Conservation (phyloP, 1,140 invertebrate genomes). For the Cotesia vestalis region DNA sequence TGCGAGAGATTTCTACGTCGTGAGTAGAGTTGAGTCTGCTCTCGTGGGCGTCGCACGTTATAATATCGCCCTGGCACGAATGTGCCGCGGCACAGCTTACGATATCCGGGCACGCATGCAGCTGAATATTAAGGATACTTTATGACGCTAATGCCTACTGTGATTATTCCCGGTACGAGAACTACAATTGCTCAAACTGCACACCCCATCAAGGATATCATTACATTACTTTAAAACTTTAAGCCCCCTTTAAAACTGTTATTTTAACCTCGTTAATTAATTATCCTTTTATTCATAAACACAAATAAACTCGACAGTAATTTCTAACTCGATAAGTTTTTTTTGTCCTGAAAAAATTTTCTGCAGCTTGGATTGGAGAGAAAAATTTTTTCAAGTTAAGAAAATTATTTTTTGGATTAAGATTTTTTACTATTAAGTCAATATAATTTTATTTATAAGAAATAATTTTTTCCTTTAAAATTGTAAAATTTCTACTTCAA, state of each 20-base stretch:
- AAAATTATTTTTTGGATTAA: no score
- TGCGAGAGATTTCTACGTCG: constrained; percentile 40
- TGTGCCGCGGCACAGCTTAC: constrained; percentile 33
- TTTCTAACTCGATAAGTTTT: no score
- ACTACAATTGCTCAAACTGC: constrained; percentile 8
- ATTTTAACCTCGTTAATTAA: constrained; percentile 16
- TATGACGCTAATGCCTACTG: constrained; percentile 31
- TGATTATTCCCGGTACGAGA: constrained; percentile 23
- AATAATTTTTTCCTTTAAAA: no score
- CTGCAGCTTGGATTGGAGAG: no score
- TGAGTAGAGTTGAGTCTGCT: background rate
- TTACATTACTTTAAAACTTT: background rate
- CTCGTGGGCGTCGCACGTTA: constrained; percentile 35
- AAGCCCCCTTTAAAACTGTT: background rate
- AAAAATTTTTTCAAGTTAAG: no score
- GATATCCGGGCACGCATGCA: constrained; percentile 35
- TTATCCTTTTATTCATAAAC: background rate
- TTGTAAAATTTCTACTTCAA: no score
- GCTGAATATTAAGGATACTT: constrained; percentile 37
- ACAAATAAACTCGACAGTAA: no score
- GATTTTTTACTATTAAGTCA: no score
- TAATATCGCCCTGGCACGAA: constrained; percentile 34
- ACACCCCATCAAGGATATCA: background rate
- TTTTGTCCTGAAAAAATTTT: no score
- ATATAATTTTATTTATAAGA: no score